Conservation (phyloP, 2,797 vertebrate genomes). For the Cichlasoma orientale region DNA sequence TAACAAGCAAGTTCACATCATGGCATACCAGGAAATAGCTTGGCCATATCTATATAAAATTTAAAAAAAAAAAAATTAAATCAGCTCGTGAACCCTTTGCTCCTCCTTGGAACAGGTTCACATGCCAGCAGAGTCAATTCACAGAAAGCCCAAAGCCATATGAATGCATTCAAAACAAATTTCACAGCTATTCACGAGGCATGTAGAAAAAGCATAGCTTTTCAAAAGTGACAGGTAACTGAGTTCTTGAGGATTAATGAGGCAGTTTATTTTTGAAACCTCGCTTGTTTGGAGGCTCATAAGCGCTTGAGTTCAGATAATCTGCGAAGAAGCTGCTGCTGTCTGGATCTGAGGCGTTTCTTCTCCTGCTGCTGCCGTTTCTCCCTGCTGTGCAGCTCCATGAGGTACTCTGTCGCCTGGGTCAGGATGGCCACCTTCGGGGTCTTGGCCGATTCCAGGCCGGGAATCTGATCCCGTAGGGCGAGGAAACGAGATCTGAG, state of each 20-base stretch:
- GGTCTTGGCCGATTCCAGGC: constrained; percentile 88
- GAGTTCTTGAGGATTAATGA: constrained; percentile 44
- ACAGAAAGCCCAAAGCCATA: constrained; percentile 42
- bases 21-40: constrained; percentile 46
- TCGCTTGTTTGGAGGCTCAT: constrained; percentile 61
- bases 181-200: constrained; percentile 62
- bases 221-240: constrained; percentile 49
- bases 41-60: constrained; percentile 26
- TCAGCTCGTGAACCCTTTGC: no score
- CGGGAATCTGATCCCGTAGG: constrained; percentile 89
- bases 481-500: constrained; percentile 92
- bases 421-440: constrained; percentile 96
- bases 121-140: constrained; percentile 35
- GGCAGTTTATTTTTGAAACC: constrained; percentile 32
- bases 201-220: constrained; percentile 45
- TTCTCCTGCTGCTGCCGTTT: constrained; percentile 87
- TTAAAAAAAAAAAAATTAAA: neutral
- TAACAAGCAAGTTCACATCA: constrained; percentile 30
- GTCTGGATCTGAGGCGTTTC: constrained; percentile 84
- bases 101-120: constrained; percentile 43
- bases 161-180: constrained; percentile 28
- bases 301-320: constrained; percentile 86
- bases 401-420: constrained; percentile 90
- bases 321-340: constrained; percentile 86
- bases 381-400: constrained; percentile 84